Evolutionary conservation across 2,888 invertebrate species (phyloP).

Genomic region (Hartigia nigra): DNA sequence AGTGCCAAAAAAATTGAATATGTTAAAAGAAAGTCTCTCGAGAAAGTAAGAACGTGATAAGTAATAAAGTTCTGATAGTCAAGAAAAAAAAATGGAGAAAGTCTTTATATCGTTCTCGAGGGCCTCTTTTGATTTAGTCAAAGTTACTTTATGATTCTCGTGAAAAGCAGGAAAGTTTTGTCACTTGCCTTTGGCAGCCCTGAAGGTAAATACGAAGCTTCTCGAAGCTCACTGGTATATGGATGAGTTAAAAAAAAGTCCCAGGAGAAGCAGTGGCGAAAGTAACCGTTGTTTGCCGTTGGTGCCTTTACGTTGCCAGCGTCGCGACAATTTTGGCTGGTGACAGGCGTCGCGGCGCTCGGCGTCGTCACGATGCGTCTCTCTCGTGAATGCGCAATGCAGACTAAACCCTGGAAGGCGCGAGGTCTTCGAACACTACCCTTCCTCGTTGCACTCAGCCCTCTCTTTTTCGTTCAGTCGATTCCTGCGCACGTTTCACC

Average conservation of each 20-base stretch:
- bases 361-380: slow-evolving; percentile 51
- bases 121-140: neutral
- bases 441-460: slow-evolving; percentile 16
- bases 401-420: slow-evolving; percentile 50
- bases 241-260: neutral
- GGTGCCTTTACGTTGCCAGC: neutral
- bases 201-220: neutral
- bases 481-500: neutral
- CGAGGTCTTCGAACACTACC: slow-evolving; percentile 55
- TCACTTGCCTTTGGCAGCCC: neutral
- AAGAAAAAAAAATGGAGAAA: neutral
- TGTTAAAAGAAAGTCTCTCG: neutral
- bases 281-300: neutral
- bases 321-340: slow-evolving; percentile 9
- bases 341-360: slow-evolving; percentile 40
- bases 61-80: neutral
- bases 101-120: neutral
- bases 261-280: neutral
- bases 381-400: slow-evolving; percentile 60
- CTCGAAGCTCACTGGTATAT: neutral
- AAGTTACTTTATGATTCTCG: neutral
- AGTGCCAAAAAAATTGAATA: neutral
- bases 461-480: neutral
- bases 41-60: neutral
- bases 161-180: neutral